Conservation (phyloP, 2,113 vertebrate species). For the Tyto alba region DNA sequence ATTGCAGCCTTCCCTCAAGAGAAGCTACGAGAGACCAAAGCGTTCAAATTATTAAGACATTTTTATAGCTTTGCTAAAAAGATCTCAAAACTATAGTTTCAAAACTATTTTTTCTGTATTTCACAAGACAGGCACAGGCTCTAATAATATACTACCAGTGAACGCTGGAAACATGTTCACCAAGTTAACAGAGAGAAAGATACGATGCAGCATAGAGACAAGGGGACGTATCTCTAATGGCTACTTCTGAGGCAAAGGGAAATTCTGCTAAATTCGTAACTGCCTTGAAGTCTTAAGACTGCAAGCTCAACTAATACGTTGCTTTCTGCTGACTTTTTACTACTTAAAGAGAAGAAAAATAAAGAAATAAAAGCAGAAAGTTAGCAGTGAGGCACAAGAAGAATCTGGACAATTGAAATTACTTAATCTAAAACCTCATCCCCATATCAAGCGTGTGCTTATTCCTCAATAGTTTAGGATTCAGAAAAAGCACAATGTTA, state of each 20-base stretch:
- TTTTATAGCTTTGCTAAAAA: neutral
- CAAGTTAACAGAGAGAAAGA: neutral
- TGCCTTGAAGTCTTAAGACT: neutral
- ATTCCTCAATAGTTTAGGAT: neutral
- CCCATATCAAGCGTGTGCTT: neutral
- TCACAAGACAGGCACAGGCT: neutral
- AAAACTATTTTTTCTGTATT: neutral
- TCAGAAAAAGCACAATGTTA: neutral
- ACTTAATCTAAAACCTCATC: neutral
- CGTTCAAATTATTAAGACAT: neutral
- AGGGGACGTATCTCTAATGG: neutral
- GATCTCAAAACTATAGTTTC: neutral
- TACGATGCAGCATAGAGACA: neutral
- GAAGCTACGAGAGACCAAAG: neutral
- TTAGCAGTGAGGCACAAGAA: neutral
- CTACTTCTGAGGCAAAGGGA: neutral
- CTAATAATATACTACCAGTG: neutral
- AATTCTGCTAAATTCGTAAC: neutral
- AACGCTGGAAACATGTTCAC: neutral
- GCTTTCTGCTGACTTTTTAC: neutral
- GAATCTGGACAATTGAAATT: neutral
- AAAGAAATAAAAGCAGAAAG: neutral
- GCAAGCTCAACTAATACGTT: neutral
- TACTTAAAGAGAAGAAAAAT: neutral
- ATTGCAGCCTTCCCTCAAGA: neutral